Evolutionary conservation across 2,888 invertebrate genomes (phyloP).

Genomic region (Drosophila rellima): DNA sequence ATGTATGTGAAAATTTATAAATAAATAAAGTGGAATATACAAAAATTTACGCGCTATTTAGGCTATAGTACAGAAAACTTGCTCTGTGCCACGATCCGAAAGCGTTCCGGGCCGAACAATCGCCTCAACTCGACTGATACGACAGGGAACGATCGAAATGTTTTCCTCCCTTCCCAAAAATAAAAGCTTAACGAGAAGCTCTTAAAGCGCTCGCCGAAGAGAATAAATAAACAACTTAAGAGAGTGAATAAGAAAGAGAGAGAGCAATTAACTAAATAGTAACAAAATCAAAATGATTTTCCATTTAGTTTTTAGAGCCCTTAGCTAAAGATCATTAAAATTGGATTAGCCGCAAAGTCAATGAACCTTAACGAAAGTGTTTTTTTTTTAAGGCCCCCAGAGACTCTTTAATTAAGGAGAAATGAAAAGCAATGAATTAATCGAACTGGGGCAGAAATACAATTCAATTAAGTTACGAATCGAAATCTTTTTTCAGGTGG

Average conservation of each 20-base stretch:
- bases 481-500: conserved; percentile 32
- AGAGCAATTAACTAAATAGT: conserved; percentile 59
- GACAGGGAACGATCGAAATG: conserved; percentile 43
- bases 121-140: conserved; percentile 65
- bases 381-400: neutral
- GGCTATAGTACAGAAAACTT: conserved; percentile 23
- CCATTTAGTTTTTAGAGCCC: conserved; percentile 34
- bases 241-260: conserved; percentile 48
- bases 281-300: conserved; percentile 57
- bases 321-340: conserved; percentile 20
- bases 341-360: conserved; percentile 22
- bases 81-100: conserved; percentile 34
- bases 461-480: conserved; percentile 40
- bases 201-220: conserved; percentile 29
- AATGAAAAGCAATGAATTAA: conserved; percentile 36
- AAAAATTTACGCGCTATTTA: conserved; percentile 51
- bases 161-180: conserved; percentile 3
- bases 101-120: conserved; percentile 49
- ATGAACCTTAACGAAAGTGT: conserved; percentile 17
- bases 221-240: conserved; percentile 50
- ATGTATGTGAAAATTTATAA: conserved; percentile 54
- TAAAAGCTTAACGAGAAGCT: conserved; percentile 65
- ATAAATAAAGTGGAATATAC: conserved; percentile 54
- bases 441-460: conserved; percentile 21
- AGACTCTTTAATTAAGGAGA: conserved; percentile 9